phyloP scores from a whole-genome alignment of 2,888 invertebrate genomes.

The Nysson spinosus region DNA sequence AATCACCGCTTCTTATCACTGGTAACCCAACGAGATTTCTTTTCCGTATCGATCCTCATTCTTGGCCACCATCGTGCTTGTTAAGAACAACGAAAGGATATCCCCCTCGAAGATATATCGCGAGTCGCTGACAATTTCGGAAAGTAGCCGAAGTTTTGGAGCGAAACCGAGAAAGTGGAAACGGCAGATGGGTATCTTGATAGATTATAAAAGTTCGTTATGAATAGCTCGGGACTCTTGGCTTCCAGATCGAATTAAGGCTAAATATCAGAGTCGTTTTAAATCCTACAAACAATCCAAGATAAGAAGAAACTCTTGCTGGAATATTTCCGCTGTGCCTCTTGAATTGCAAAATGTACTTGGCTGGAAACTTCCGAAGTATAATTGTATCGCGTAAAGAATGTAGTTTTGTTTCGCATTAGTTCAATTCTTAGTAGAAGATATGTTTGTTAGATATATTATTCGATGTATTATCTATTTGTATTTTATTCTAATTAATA shows the following conservation, averaged over 20 bases:
- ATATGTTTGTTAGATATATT: too few relatives aligned
- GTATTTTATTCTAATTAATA: too few relatives aligned
- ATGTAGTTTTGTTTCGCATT: too few relatives aligned
- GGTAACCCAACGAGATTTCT: not conserved
- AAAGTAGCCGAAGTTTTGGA: constrained; percentile 29
- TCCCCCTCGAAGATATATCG: constrained; percentile 32
- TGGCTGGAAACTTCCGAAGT: too few relatives aligned
- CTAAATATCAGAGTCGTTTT: not conserved
- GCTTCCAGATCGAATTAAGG: not conserved
- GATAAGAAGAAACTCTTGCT: too few relatives aligned
- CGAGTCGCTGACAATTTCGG: constrained; percentile 4
- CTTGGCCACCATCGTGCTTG: not conserved
- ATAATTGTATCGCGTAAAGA: too few relatives aligned
- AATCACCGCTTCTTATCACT: constrained; percentile 24
- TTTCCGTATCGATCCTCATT: constrained; percentile 27
- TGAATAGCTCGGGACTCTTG: constrained; percentile 11
- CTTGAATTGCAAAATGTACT: too few relatives aligned
- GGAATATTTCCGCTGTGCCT: too few relatives aligned
- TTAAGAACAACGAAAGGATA: constrained; percentile 13
- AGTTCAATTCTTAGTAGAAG: too few relatives aligned
- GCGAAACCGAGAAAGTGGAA: constrained; percentile 6
- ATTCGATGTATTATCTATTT: too few relatives aligned
- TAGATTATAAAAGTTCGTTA: constrained; percentile 45
- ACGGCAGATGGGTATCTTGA: constrained; percentile 43
- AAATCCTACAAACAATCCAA: too few relatives aligned